A percentile compares a stretch with the other conserved stretches of the same genome.
phyloP scores from a whole-genome alignment of 2,888 invertebrate genomes.

The Lymantria monacha region DNA sequence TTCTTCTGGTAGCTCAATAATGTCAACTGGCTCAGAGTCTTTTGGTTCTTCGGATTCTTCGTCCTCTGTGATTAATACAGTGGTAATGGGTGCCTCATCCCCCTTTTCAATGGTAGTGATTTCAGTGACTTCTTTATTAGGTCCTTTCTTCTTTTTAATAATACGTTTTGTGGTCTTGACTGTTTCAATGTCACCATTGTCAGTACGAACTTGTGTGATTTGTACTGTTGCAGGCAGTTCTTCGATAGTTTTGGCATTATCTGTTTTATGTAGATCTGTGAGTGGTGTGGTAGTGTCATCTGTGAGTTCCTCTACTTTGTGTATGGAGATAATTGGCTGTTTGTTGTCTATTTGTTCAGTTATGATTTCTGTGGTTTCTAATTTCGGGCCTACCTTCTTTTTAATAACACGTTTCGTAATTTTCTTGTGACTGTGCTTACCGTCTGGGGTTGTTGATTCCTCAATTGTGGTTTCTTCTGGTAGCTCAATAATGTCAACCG shows the following conservation, averaged over 20 bases:
- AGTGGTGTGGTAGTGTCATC: not conserved
- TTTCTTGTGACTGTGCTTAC: conserved; percentile 4
- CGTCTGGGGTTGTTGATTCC: not conserved
- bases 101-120: conserved; percentile 52
- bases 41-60: not conserved
- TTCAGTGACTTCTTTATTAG: conserved; percentile 30
- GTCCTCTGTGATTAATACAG: conserved; percentile 15
- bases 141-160: conserved; percentile 22
- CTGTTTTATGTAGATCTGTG: not conserved
- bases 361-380: not conserved
- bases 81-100: conserved; percentile 37
- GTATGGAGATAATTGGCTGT: not conserved
- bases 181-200: not conserved
- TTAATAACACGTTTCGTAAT: conserved; percentile 16
- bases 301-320: not conserved
- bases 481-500: not conserved
- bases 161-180: not conserved
- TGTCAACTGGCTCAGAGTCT: conserved; percentile 24
- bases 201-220: not conserved
- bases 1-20: conserved; percentile 52
- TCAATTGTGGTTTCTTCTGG: not conserved
- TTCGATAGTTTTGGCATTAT: not conserved
- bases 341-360: not conserved
- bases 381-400: not conserved
- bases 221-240: not conserved